phyloP scores from a whole-genome alignment of 2,797 vertebrate species.

The Xenopus petersii region DNA sequence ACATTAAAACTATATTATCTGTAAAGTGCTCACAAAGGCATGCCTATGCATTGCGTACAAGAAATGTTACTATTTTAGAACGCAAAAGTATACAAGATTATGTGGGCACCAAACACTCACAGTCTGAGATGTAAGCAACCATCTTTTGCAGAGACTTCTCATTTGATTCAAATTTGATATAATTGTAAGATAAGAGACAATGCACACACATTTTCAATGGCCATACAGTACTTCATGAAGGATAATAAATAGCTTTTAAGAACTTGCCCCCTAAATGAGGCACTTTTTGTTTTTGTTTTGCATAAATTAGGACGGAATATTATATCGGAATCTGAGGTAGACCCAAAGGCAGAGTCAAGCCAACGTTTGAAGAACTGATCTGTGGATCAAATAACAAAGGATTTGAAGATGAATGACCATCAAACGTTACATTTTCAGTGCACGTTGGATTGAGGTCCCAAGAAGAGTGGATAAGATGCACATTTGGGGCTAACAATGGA shows the following conservation, averaged over 20 bases:
- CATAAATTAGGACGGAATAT: neutral
- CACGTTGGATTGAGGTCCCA: no score
- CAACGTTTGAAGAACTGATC: no score
- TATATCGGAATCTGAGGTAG: neutral
- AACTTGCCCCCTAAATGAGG: neutral
- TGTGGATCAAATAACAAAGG: no score
- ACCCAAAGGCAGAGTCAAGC: neutral
- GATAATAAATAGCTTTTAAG: constrained; percentile 39
- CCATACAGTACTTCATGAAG: neutral
- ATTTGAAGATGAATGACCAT: no score
- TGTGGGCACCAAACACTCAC: neutral
- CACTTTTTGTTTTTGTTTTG: no score
- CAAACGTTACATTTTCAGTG: no score
- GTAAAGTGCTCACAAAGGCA: neutral
- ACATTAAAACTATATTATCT: neutral
- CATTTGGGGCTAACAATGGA: neutral
- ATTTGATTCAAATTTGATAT: neutral
- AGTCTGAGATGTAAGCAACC: neutral
- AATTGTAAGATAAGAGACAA: neutral
- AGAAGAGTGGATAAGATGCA: no score
- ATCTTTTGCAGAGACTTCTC: neutral
- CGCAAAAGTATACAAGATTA: neutral
- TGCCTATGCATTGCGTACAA: neutral
- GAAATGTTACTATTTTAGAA: neutral
- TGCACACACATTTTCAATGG: neutral